Percentiles rank a stretch among this genome's conserved stretches.
phyloP scores from a whole-genome alignment of 2,113 vertebrate genomes.

The Rallus limicola region DNA sequence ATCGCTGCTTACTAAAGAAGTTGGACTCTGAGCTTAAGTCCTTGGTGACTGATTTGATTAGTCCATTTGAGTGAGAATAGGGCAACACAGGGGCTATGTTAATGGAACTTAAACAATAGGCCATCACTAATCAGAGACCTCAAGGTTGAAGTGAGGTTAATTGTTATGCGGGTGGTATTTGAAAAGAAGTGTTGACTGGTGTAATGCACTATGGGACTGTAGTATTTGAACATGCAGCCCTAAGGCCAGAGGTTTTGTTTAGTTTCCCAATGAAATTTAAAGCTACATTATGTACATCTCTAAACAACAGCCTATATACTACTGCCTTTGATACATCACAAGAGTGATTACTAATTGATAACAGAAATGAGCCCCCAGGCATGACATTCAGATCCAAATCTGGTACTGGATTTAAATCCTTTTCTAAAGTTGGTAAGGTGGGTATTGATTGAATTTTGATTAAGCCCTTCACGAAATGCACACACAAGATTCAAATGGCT shows the following conservation, averaged over 20 bases:
- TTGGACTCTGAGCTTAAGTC: conserved; percentile 72
- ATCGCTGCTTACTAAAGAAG: conserved; percentile 71
- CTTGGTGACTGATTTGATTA: conserved; percentile 87
- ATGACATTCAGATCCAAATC: conserved; percentile 40
- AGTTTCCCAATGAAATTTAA: conserved; percentile 85
- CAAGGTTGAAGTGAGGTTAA: conserved; percentile 93
- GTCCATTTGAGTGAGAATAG: conserved; percentile 82
- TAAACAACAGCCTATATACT: conserved; percentile 65
- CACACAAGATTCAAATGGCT: background rate
- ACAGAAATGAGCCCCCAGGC: conserved; percentile 48
- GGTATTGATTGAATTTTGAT: conserved; percentile 40
- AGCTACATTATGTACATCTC: conserved; percentile 74
- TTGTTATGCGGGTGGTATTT: conserved; percentile 90
- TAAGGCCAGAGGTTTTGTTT: conserved; percentile 88
- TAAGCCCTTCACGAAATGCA: conserved; percentile 6
- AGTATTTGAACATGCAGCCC: conserved; percentile 87
- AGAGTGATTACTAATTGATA: conserved; percentile 61
- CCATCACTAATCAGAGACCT: conserved; percentile 94
- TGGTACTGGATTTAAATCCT: conserved; percentile 40
- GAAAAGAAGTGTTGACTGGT: conserved; percentile 88
- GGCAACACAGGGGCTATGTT: conserved; percentile 86
- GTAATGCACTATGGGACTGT: conserved; percentile 87
- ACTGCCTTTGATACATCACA: conserved; percentile 57
- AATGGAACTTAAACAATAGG: conserved; percentile 89
- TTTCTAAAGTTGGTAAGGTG: conserved; percentile 29